Conservation (phyloP, 2,113 vertebrate genomes). For the Takifugu bimaculatus region DNA sequence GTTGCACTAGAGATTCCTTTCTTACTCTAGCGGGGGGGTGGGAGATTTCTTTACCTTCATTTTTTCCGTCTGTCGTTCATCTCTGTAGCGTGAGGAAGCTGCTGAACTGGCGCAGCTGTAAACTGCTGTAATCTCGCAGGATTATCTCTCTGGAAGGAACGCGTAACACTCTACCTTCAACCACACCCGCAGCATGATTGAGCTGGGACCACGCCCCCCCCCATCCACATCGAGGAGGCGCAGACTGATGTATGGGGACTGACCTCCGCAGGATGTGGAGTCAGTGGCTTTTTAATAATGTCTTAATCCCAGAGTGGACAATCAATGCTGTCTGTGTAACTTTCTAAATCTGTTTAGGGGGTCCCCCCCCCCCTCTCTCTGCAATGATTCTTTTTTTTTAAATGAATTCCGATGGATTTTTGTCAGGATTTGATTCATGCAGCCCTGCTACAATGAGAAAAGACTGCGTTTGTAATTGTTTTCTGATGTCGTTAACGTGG, state of each 20-base stretch:
- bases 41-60: constrained; percentile 30
- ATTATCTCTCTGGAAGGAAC: neutral
- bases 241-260: constrained; percentile 24
- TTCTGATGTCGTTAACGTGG: constrained; percentile 67
- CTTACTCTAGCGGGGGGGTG: constrained; percentile 35
- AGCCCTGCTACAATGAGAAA: constrained; percentile 67
- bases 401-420: constrained; percentile 70
- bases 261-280: constrained; percentile 18
- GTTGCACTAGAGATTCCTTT: constrained; percentile 34
- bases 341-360: constrained; percentile 31
- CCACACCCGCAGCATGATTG: constrained; percentile 23
- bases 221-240: no score
- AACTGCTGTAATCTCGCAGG: constrained; percentile 45
- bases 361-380: constrained; percentile 1
- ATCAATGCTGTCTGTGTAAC: constrained; percentile 59
- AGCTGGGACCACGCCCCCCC: no score
- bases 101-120: constrained; percentile 53
- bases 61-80: constrained; percentile 20
- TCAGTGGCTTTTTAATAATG: constrained; percentile 34
- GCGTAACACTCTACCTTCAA: constrained; percentile 41
- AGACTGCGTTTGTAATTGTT: constrained; percentile 71
- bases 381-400: constrained; percentile 61
- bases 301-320: constrained; percentile 47
- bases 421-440: constrained; percentile 74
- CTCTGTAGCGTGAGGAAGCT: constrained; percentile 42